Evolutionary conservation across 2,888 invertebrate species (phyloP), one percentile per base, ranked within the genome.

Genomic region (Agriopis marginaria): DNA sequence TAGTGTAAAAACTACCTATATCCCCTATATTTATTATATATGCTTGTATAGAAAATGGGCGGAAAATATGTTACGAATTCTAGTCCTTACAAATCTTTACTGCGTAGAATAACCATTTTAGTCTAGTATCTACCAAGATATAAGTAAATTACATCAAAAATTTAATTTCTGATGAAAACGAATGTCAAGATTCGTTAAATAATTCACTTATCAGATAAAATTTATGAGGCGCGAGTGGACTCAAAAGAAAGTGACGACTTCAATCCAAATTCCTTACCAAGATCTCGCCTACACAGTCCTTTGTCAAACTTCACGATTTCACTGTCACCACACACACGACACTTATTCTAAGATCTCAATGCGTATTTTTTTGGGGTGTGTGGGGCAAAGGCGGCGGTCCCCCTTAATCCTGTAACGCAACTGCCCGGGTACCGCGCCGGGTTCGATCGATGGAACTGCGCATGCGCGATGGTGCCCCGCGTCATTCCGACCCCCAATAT

Each of bases 391-490:
- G 77, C 80, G 77, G 79, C 77, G 80, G 79, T 80, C 77, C 81
- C 75, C 78, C 78, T 77, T 73, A 64, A 73, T 75, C 79, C 79
- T 79, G 80, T 79, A 81, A 80, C 86, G 85, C 85, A 86, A 92
- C 93, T 91, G 91, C 84, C 90, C 84, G 87, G 79, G 91, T 89
- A 79, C 78, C 82, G 85, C 86, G 88, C 83, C 81, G 84, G 75
- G 73, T 72, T 66, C 79, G 86, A 93, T 94, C 93, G 92, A 93
- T 93, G 82, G 88, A 49, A 81, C 77, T 89, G 91, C 94, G 94
- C 94, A 90, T 85, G 89, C 85, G 82, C 83, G 78, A 65, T 87
- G 67, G 84, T 77, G 78, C 76, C 83, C 82, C 85, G 86, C 90
- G 88, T 86, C 89, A 87, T 82, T 79, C 82, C 84, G 79, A 84